These are phyloP conservation scores for Xiphorhynchus elegans DNA, from an alignment of 2,113 vertebrate species.

Conservation along the genomic window DNA sequence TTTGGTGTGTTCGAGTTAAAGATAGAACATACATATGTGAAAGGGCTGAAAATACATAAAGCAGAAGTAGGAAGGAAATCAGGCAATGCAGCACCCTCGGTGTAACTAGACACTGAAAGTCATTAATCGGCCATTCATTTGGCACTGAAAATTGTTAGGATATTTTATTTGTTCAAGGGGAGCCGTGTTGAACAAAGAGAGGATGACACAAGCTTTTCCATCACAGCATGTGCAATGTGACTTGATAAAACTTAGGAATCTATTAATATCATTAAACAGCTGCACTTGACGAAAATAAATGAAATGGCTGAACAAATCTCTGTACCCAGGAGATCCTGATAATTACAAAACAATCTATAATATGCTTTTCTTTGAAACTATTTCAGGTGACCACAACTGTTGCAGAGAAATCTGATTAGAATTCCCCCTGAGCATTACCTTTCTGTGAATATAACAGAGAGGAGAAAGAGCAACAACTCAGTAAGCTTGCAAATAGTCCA, in stretches of 20 bases:
- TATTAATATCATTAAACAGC: neutral
- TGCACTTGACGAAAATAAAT: neutral
- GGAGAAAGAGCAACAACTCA: neutral
- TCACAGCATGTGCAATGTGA: neutral
- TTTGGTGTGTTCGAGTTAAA: neutral
- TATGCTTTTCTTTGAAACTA: neutral
- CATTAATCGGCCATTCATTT: neutral
- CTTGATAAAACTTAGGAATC: neutral
- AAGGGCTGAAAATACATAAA: neutral
- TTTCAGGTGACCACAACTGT: neutral
- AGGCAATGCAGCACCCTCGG: neutral
- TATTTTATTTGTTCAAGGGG: neutral
- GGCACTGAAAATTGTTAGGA: neutral
- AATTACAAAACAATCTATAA: neutral
- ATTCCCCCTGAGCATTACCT: neutral
- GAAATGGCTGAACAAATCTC: neutral
- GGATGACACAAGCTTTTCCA: neutral
- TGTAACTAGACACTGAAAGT: neutral
- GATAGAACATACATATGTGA: neutral
- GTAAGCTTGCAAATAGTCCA: neutral
- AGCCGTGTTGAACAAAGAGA: conserved; percentile 8
- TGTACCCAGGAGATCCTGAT: neutral
- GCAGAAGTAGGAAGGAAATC: neutral
- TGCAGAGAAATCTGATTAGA: neutral
- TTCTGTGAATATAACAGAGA: neutral